Base-by-base conservation (phyloP, 2,888 invertebrate genomes). In the Aquatica leii region DNA sequence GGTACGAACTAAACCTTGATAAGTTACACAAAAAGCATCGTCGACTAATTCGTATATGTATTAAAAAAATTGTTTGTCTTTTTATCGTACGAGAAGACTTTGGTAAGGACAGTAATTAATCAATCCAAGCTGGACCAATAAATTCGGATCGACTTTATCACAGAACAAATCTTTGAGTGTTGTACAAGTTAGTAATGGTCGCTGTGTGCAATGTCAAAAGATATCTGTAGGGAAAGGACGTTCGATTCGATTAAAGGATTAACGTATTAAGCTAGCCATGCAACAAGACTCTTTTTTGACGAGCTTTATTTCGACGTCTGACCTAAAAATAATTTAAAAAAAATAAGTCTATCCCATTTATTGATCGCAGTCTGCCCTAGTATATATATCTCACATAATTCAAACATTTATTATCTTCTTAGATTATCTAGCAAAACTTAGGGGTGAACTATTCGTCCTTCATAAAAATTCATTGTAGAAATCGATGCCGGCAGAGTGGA, bases 401-500 rank as follows among this genome's bases (percentile, higher is more conserved):
- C 37, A 37, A 37, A 37, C 37, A 37, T 37, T 37, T 37, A 37
- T 37, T 37, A 37, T 37, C 37, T 37, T 37, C 37, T 9, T 12
- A 37, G 37, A 37, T 37, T 37, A 37, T 37, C 37, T 37, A 37
- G 37, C 5, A 37, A 37, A 37, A n/a, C n/a, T n/a, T 9, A 37
- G 37, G 37, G 37, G 37, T 37, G 37, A 37, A 37, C 37, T 37
- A 37, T 37, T 37, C 37, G 37, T 37, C 37, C 37, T 37, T 37
- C 37, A 37, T 37, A 37, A 37, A 37, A 37, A 37, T 37, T 37
- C 37, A 37, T 37, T 37, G 37, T 37, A 37, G 37, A 37, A 37
- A 37, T 37, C 37, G 37, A 37, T 37, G 37, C 37, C 37, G 12
- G 9, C 11, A 37, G n/a, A 37, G 12, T 3, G 12, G 12, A 12